Evolutionary conservation across 2,888 invertebrate genomes (phyloP).

Genomic region (Thysanoteuthis rhombus): DNA sequence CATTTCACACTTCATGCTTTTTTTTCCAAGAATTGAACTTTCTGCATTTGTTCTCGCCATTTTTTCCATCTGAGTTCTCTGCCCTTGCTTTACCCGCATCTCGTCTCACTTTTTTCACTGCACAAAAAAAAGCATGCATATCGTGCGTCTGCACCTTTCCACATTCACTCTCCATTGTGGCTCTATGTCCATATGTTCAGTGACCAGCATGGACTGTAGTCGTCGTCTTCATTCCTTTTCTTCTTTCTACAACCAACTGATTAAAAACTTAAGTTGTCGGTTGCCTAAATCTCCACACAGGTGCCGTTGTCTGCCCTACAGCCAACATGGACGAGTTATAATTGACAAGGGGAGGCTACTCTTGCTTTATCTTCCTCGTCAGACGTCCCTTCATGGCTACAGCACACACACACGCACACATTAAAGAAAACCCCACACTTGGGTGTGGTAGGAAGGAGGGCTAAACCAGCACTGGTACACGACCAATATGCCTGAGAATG

Average conservation of each 20-base stretch:
- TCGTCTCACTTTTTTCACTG: not conserved
- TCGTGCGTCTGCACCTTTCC: not conserved
- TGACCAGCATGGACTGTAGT: not conserved
- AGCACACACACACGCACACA: not conserved
- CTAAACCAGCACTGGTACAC: not conserved
- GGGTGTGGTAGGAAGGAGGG: not conserved
- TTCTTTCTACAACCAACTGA: not conserved
- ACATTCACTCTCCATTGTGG: not conserved
- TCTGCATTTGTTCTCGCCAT: not conserved
- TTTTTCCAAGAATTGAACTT: not conserved
- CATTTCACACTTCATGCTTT: too few relatives aligned
- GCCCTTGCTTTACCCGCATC: not conserved
- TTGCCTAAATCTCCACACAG: not conserved
- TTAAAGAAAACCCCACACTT: not conserved
- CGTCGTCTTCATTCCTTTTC: not conserved
- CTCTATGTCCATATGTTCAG: not conserved
- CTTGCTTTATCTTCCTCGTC: not conserved
- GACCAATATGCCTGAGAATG: not conserved
- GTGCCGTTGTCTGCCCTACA: constrained; percentile 22
- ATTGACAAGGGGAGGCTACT: not conserved
- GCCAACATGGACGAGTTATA: constrained; percentile 25
- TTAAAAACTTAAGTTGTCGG: not conserved
- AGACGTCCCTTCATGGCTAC: not conserved
- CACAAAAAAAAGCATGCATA: not conserved
- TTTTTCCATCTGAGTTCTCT: not conserved